Evolutionary conservation across 2,113 vertebrate genomes (phyloP).

Genomic region (Pterocles orientalis): DNA sequence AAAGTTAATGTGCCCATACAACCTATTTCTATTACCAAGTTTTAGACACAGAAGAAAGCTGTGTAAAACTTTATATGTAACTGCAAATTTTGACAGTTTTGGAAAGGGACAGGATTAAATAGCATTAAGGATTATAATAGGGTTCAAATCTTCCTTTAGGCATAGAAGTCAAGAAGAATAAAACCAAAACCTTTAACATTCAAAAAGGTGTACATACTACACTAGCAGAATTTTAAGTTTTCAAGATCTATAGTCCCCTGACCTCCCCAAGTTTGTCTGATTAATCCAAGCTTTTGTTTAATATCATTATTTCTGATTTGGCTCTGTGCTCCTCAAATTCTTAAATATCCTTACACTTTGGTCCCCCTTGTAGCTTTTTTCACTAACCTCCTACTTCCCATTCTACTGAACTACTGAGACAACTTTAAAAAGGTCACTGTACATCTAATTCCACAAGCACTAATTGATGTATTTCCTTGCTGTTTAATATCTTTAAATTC

Average conservation of each 20-base stretch:
- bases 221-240: neutral
- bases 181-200: neutral
- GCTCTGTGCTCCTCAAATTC: neutral
- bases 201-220: neutral
- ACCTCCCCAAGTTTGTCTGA: neutral
- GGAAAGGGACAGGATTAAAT: neutral
- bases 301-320: neutral
- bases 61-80: neutral
- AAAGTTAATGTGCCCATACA: constrained; percentile 7
- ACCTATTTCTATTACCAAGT: constrained; percentile 17
- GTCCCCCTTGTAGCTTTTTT: neutral
- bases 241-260: neutral
- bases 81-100: neutral
- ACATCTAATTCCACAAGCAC: neutral
- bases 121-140: neutral
- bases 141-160: neutral
- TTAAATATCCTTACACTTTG: neutral
- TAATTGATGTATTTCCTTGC: neutral
- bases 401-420: neutral
- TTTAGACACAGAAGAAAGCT: constrained; percentile 31
- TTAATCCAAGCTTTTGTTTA: neutral
- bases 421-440: neutral
- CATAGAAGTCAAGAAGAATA: neutral
- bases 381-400: neutral
- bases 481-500: neutral